Percentiles rank a stretch among this genome's conserved stretches.
Conservation (phyloP, 2,113 vertebrate species). For the Coptodon rendalli region DNA sequence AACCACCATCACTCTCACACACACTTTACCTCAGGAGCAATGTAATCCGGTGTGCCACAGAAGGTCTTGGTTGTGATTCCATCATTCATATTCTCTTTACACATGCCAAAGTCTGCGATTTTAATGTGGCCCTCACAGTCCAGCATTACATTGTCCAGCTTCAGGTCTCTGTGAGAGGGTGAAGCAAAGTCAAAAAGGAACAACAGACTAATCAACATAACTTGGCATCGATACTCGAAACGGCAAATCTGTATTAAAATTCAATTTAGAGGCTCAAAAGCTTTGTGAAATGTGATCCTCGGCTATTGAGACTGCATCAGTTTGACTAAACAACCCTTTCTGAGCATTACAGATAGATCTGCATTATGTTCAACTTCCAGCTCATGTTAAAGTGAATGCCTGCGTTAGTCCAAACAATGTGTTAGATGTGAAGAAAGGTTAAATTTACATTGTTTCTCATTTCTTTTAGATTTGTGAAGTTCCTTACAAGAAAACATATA, state of each 20-base stretch:
- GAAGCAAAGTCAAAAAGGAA: background rate
- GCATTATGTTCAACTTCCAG: background rate
- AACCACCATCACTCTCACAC: background rate
- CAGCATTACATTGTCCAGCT: constrained; percentile 97
- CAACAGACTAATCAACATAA: background rate
- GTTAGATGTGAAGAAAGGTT: background rate
- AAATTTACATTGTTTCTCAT: background rate
- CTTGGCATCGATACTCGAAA: background rate
- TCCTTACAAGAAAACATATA: background rate
- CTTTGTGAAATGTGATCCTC: background rate
- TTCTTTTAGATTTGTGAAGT: background rate
- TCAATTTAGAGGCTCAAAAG: background rate
- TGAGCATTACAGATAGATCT: background rate
- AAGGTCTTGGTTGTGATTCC: constrained; percentile 93
- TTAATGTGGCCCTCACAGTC: constrained; percentile 98
- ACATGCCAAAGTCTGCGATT: constrained; percentile 98
- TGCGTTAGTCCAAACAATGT: background rate
- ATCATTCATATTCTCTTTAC: constrained; percentile 91
- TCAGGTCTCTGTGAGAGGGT: constrained; percentile 80
- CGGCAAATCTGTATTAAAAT: background rate
- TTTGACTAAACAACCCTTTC: background rate
- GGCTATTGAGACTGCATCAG: background rate
- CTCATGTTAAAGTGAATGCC: background rate
- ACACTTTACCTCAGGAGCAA: constrained; percentile 88
- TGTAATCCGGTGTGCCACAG: constrained; percentile 98